These are phyloP conservation scores for Gonioctena quinquepunctata DNA, from an alignment of 1,140 invertebrate genomes.

Conservation along the genomic window DNA sequence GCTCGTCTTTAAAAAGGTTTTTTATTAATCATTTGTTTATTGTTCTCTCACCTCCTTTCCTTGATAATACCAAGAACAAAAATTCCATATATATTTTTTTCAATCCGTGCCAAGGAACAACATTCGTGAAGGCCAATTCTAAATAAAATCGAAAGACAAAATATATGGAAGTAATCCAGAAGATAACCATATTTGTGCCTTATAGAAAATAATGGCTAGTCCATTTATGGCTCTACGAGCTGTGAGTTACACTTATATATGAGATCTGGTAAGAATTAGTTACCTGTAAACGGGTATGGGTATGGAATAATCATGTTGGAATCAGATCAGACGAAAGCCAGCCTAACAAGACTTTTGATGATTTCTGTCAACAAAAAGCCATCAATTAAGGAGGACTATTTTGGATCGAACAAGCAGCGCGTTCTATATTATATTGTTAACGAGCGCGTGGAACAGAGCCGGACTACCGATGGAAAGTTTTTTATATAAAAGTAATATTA, in stretches of 20 bases:
- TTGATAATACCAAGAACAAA: no score
- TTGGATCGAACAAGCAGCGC: constrained; percentile 31
- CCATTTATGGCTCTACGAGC: not conserved
- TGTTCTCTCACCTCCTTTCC: no score
- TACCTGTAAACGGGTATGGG: not conserved
- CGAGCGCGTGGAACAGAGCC: constrained; percentile 15
- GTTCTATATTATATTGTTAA: constrained; percentile 37
- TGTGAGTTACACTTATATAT: constrained; percentile 7
- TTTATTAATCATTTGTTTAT: no score
- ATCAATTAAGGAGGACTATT: constrained; percentile 42
- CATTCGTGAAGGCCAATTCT: no score
- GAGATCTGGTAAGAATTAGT: constrained; percentile 8
- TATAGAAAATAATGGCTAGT: not conserved
- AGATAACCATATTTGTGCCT: not conserved
- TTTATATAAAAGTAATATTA: no score
- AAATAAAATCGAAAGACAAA: no score
- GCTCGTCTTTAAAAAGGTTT: no score
- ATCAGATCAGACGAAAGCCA: constrained; percentile 15
- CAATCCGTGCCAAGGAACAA: no score
- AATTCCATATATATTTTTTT: no score
- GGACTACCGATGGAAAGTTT: not conserved
- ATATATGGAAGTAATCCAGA: no score
- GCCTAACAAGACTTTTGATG: constrained; percentile 36
- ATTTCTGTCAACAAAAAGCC: constrained; percentile 37
- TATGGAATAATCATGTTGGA: constrained; percentile 16